Percentiles rank a stretch among this genome's conserved stretches.
Evolutionary conservation across 1,140 invertebrate species (phyloP).

Genomic region (Trachelipus rathkii): DNA sequence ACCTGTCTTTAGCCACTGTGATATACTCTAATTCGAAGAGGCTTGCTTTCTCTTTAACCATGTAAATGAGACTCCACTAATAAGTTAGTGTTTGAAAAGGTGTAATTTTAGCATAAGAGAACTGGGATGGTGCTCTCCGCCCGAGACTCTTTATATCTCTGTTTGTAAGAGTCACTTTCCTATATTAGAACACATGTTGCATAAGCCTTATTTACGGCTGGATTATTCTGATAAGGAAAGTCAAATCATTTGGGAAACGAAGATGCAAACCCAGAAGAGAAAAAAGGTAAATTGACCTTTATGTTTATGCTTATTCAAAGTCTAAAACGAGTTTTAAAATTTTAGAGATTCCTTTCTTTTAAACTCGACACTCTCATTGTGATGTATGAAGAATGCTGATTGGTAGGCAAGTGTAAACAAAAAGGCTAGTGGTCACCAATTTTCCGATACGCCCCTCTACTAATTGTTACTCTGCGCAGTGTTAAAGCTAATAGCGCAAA

Average conservation of each 20-base stretch:
- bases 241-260: conserved; percentile 38
- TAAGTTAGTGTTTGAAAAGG: conserved; percentile 45
- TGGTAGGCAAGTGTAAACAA: conserved; percentile 46
- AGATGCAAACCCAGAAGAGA: conserved; percentile 21
- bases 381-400: conserved; percentile 45
- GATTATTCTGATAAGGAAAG: conserved; percentile 43
- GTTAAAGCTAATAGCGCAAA: conserved; percentile 43
- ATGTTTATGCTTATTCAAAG: conserved; percentile 3
- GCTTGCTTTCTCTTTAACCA: conserved; percentile 42
- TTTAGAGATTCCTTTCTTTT: conserved; percentile 29
- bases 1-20: conserved; percentile 40
- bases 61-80: conserved; percentile 44
- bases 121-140: conserved; percentile 31
- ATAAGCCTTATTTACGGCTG: conserved; percentile 36
- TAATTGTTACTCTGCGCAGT: conserved; percentile 42
- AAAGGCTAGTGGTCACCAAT: conserved; percentile 44
- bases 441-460: conserved; percentile 42
- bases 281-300: too few relatives aligned
- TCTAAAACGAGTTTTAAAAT: conserved; percentile 18
- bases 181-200: conserved; percentile 27
- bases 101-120: conserved; percentile 40
- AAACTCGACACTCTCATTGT: conserved; percentile 32
- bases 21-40: conserved; percentile 39
- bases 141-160: conserved; percentile 29
- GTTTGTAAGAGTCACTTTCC: conserved; percentile 30